A percentile compares a stretch with the other conserved stretches of the same genome.
Conservation (phyloP, 2,797 vertebrate species). For the Antennarius maculatus region DNA sequence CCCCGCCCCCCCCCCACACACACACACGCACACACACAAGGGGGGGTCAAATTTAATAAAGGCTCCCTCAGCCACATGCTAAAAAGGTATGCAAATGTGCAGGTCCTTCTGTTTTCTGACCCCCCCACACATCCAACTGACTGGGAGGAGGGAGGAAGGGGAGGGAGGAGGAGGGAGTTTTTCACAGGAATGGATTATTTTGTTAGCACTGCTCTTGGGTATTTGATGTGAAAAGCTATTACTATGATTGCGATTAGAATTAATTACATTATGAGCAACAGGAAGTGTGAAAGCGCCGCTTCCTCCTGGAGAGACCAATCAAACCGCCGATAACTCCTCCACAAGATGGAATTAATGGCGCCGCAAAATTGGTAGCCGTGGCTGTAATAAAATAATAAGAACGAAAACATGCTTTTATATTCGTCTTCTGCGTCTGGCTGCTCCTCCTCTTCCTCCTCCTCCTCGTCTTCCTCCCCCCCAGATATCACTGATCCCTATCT, state of each 20-base stretch:
- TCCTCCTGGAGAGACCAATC: conserved; percentile 49
- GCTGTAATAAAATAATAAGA: conserved; percentile 58
- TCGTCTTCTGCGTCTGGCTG: conserved; percentile 37
- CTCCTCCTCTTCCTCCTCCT: conserved; percentile 39
- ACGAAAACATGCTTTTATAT: conserved; percentile 47
- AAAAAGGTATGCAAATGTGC: conserved; percentile 80
- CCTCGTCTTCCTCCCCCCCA: conserved; percentile 28
- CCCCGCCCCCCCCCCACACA: too few relatives aligned
- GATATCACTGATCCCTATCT: conserved; percentile 72
- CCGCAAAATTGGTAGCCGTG: conserved; percentile 43
- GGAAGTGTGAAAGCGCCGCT: conserved; percentile 61
- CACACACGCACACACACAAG: background rate
- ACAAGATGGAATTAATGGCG: conserved; percentile 56
- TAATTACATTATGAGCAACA: conserved; percentile 75
- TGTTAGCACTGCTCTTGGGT: conserved; percentile 72
- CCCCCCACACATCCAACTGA: conserved; percentile 43
- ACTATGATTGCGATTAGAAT: conserved; percentile 78
- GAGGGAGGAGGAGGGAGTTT: conserved; percentile 63
- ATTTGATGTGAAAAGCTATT: conserved; percentile 80
- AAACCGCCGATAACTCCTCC: conserved; percentile 43
- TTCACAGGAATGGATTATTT: conserved; percentile 74
- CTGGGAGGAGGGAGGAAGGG: conserved; percentile 43
- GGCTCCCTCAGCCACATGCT: conserved; percentile 75
- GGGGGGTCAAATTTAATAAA: conserved; percentile 76
- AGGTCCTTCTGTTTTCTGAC: conserved; percentile 74